A percentile compares a stretch with the other conserved stretches of the same genome.
phyloP scores from a whole-genome alignment of 1,140 invertebrate species.

The Oncopodura yosiiana region DNA sequence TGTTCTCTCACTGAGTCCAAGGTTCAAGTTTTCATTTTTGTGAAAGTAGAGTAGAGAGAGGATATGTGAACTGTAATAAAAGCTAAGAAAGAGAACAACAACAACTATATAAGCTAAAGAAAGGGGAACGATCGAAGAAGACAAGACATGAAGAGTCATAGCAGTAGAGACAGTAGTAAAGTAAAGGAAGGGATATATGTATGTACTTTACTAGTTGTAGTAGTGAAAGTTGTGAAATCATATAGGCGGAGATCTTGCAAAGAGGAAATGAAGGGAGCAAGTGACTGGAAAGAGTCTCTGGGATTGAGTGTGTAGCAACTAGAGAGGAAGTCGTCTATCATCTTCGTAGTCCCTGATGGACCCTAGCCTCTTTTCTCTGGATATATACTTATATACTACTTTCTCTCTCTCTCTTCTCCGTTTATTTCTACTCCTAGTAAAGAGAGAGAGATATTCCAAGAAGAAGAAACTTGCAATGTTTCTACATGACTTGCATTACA shows the following conservation, averaged over 20 bases:
- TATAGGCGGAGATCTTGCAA: too few species aligned
- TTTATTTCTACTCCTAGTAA: slow-evolving; percentile 16
- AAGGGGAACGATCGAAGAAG: background rate
- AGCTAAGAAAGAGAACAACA: background rate
- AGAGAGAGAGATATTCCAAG: too few species aligned
- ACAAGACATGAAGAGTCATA: background rate
- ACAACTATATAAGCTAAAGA: background rate
- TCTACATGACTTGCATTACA: slow-evolving; percentile 21
- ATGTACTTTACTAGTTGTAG: too few species aligned
- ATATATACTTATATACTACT: background rate
- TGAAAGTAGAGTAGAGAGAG: background rate
- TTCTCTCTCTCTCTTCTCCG: background rate
- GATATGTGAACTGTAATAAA: background rate
- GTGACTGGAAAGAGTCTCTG: slow-evolving; percentile 25
- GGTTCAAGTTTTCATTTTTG: too few species aligned
- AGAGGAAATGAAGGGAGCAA: slow-evolving; percentile 31
- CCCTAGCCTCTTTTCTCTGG: background rate
- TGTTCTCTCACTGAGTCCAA: too few species aligned
- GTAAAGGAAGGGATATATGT: slow-evolving; percentile 10
- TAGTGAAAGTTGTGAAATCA: too few species aligned
- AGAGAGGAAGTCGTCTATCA: slow-evolving; percentile 28
- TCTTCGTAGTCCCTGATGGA: slow-evolving; percentile 13
- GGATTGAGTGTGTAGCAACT: background rate
- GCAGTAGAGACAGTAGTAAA: slow-evolving; percentile 8
- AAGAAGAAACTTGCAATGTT: slow-evolving; percentile 13